phyloP scores from a whole-genome alignment of 2,113 vertebrate species.

The Cochlearius cochlearius region DNA sequence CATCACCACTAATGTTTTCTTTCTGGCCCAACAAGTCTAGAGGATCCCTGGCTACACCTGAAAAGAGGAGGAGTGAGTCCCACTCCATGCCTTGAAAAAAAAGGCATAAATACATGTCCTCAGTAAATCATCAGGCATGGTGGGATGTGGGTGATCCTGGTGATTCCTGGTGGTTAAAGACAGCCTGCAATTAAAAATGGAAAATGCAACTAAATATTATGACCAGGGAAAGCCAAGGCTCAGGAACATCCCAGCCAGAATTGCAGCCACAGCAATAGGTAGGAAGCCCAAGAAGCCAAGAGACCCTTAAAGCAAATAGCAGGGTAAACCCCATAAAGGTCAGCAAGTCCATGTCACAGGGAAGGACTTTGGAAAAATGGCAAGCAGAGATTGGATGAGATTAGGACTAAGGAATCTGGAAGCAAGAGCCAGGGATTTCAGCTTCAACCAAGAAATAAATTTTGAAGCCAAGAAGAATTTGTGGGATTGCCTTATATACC shows the following conservation, averaged over 20 bases:
- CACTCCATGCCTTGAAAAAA: background rate
- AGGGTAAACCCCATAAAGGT: background rate
- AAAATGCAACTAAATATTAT: background rate
- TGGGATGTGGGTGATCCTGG: background rate
- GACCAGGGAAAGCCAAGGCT: background rate
- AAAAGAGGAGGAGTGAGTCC: background rate
- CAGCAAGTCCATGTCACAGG: background rate
- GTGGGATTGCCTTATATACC: background rate
- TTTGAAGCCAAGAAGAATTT: background rate
- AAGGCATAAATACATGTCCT: background rate
- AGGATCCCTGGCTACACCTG: background rate
- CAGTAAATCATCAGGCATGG: background rate
- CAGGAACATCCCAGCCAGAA: background rate
- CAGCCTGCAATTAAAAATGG: background rate
- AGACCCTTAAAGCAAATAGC: background rate
- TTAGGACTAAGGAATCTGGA: background rate
- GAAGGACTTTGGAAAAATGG: background rate
- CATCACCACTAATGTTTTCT: background rate
- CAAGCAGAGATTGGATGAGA: background rate
- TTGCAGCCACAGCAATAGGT: background rate
- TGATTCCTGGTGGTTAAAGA: background rate
- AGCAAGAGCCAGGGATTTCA: background rate
- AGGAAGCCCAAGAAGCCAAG: background rate
- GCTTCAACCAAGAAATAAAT: background rate
- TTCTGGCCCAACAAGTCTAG: background rate